Evolutionary conservation across 2,888 invertebrate species (phyloP), one percentile per base, ranked within the genome.

Genomic region (Amphipoea lucens): DNA sequence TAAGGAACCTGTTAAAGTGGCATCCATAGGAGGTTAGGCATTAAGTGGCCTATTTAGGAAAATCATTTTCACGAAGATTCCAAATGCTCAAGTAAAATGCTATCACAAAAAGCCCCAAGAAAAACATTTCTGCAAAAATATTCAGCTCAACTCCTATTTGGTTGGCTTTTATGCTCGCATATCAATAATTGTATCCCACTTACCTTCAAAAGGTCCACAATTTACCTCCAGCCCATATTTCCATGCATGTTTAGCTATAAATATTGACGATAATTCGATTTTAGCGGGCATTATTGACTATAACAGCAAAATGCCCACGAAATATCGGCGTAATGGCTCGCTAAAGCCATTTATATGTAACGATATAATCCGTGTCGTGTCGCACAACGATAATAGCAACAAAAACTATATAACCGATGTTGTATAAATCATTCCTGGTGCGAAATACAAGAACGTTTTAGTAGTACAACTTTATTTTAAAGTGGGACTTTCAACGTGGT

Each of bases 351-450:
- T 90, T 89, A 81, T 89, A 78, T 78, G 80, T 86, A 86, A 89
- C 88, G 84, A 85, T 82, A 79, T 88, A 89, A 90, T 90, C 90
- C 81, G 81, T 88, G 84, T 76, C 90, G 89, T 89, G 90, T 88
- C 82, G 83, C 84, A 66, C 51, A 77, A 84, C 83, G 84, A 86
- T 90, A 86, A 86, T 89, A 82, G 80, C 82, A 70, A 85, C 82
- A 89, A 82, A 90, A 86, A 88, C 85, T 86, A 86, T 74, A 74
- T 76, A 86, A 78, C 76, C 79, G 75, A 79, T 74, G 78, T 82
- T 79, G 68, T 73, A 78, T 85, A 78, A 87, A 87, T 90, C 81
- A 83, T 87, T 90, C 81, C 74, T 77, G 63, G 72, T 60, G 66
- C 66, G 45, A 69, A 76, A 42, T 67, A 63, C 74, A 77, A 57